Conservation (phyloP, 2,888 invertebrate species). For the Leptinotarsa tumamoca region DNA sequence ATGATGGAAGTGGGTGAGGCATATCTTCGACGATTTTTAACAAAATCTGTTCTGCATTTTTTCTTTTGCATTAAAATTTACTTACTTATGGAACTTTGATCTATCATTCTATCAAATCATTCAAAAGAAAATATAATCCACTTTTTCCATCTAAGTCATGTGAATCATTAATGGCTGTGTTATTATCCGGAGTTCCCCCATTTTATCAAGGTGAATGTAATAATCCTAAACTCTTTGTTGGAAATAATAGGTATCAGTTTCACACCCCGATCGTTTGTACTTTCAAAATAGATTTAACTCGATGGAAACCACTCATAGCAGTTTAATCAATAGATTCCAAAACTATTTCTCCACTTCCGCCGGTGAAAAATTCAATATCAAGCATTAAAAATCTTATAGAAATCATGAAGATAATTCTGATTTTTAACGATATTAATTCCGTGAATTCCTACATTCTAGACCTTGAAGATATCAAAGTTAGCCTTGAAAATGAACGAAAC, state of each 20-base stretch:
- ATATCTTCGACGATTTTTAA: too few relatives aligned
- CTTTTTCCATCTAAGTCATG: too few relatives aligned
- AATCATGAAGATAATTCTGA: slow-evolving; percentile 19
- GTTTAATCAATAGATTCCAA: background rate
- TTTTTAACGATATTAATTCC: background rate
- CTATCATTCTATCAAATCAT: too few relatives aligned
- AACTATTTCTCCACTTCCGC: background rate
- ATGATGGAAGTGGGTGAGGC: background rate
- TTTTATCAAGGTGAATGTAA: background rate
- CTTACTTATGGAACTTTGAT: too few relatives aligned
- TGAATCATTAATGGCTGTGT: too few relatives aligned
- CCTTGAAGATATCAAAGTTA: slow-evolving; percentile 82
- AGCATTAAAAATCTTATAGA: background rate
- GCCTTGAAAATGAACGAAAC: slow-evolving; percentile 80
- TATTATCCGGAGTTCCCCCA: background rate
- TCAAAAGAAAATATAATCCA: too few relatives aligned
- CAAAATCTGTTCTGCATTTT: too few relatives aligned
- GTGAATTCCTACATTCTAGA: slow-evolving; percentile 62
- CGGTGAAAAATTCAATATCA: background rate
- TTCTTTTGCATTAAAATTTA: too few relatives aligned
- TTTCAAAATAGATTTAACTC: background rate
- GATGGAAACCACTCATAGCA: background rate
- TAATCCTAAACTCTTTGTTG: background rate
- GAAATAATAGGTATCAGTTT: background rate
- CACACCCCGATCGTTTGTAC: background rate